phyloP scores from a whole-genome alignment of 2,888 invertebrate species.

The Andrena dorsata region DNA sequence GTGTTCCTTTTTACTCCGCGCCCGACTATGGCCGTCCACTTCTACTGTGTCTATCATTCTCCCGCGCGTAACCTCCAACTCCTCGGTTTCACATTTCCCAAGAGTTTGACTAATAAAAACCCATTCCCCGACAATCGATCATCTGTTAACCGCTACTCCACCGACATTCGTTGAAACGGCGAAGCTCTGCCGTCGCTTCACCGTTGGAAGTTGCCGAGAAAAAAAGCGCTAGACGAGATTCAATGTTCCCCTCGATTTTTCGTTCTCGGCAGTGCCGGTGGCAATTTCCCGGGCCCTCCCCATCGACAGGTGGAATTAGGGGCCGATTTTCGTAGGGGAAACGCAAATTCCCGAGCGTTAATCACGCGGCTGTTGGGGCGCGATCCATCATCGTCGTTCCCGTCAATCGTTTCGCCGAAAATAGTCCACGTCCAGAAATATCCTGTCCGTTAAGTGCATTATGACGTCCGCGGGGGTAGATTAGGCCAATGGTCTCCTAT shows the following conservation, averaged over 20 bases:
- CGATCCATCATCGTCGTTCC: constrained; percentile 64
- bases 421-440: constrained; percentile 70
- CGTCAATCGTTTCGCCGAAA: constrained; percentile 59
- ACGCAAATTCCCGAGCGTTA: constrained; percentile 55
- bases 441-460: constrained; percentile 72
- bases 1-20: background rate
- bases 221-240: background rate
- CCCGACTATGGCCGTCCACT: constrained; percentile 1
- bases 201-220: background rate
- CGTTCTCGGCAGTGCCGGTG: background rate
- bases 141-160: background rate
- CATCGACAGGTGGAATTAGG: background rate
- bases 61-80: too few species aligned
- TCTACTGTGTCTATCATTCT: constrained; percentile 1
- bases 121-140: background rate
- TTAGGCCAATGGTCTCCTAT: constrained; percentile 74
- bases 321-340: constrained; percentile 30
- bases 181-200: background rate
- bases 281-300: constrained; percentile 5
- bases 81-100: background rate
- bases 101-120: background rate
- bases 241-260: constrained; percentile 8
- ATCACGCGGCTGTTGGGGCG: constrained; percentile 49
- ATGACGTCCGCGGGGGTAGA: constrained; percentile 71
- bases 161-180: background rate